These are phyloP conservation scores for Caenorhabditis sinica DNA, from an alignment of 2,888 invertebrate genomes.

Conservation along the genomic window DNA sequence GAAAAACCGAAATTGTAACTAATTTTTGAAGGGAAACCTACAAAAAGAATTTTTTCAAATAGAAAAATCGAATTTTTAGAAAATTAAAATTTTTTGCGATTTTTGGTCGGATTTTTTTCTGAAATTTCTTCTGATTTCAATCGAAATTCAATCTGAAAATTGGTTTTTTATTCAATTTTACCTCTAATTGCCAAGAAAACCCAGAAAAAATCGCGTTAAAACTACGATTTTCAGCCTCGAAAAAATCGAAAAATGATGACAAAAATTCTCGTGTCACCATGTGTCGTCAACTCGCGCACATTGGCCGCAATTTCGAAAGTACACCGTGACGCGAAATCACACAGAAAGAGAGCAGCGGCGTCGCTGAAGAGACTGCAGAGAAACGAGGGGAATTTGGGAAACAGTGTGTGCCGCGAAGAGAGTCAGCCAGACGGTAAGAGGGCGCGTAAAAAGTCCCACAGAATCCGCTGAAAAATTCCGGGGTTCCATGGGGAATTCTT, in stretches of 20 bases:
- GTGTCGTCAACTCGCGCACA: slow-evolving; percentile 23
- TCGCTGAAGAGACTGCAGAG: slow-evolving; percentile 47
- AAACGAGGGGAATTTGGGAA: slow-evolving; percentile 18
- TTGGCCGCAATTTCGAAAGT: slow-evolving; percentile 4
- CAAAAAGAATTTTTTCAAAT: too few species aligned
- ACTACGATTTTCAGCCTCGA: background rate
- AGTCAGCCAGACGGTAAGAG: slow-evolving; percentile 8
- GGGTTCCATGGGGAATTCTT: background rate
- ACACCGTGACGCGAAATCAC: slow-evolving; percentile 35
- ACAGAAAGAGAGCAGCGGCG: slow-evolving; percentile 45
- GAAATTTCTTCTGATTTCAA: too few species aligned
- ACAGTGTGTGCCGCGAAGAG: slow-evolving; percentile 42
- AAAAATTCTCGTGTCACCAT: background rate
- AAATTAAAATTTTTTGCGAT: too few species aligned
- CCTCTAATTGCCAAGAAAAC: background rate
- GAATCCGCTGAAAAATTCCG: slow-evolving; percentile 36
- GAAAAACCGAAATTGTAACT: too few species aligned
- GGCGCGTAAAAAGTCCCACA: slow-evolving; percentile 38
- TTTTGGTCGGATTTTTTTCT: background rate
- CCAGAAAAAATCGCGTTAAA: slow-evolving; percentile 10
- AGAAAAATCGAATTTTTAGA: too few species aligned
- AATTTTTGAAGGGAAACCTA: too few species aligned
- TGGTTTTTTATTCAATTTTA: background rate
- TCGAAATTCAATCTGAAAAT: background rate
- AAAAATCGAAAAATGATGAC: slow-evolving; percentile 43